phyloP scores from a whole-genome alignment of 2,888 invertebrate genomes.

The Tenthredo livida region DNA sequence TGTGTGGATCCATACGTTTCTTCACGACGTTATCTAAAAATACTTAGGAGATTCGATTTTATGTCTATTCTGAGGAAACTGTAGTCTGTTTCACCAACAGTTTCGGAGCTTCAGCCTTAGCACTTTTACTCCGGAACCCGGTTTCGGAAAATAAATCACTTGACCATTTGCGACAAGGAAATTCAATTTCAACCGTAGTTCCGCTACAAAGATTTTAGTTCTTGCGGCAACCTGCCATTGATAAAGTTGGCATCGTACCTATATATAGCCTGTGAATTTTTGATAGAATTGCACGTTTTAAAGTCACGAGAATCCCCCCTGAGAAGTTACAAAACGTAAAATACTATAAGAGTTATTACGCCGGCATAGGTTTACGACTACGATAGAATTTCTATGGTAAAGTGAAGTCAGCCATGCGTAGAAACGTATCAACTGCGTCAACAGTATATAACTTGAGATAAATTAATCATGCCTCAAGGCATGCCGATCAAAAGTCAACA shows the following conservation, averaged over 20 bases:
- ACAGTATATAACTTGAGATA: constrained; percentile 37
- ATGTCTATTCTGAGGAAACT: not conserved
- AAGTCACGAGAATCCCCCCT: constrained; percentile 12
- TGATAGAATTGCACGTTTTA: not conserved
- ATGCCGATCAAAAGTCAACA: constrained; percentile 42
- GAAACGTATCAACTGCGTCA: constrained; percentile 48
- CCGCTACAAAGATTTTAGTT: not conserved
- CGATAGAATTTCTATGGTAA: not conserved
- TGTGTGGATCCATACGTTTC: not conserved
- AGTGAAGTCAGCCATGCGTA: constrained; percentile 35
- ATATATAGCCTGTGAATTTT: not conserved
- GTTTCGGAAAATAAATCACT: constrained; percentile 3
- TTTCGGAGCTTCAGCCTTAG: not conserved
- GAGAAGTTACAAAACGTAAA: constrained; percentile 16
- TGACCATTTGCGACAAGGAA: not conserved
- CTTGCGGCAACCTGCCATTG: not conserved
- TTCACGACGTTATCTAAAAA: not conserved
- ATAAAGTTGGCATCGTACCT: not conserved
- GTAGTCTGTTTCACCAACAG: not conserved
- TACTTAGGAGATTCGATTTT: not conserved
- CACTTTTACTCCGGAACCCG: not conserved
- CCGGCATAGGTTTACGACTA: not conserved
- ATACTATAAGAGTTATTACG: constrained; percentile 14
- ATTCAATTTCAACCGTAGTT: not conserved
- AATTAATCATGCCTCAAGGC: constrained; percentile 47